Conservation (phyloP, 2,113 vertebrate species). For the Motacilla tschutschensis region DNA sequence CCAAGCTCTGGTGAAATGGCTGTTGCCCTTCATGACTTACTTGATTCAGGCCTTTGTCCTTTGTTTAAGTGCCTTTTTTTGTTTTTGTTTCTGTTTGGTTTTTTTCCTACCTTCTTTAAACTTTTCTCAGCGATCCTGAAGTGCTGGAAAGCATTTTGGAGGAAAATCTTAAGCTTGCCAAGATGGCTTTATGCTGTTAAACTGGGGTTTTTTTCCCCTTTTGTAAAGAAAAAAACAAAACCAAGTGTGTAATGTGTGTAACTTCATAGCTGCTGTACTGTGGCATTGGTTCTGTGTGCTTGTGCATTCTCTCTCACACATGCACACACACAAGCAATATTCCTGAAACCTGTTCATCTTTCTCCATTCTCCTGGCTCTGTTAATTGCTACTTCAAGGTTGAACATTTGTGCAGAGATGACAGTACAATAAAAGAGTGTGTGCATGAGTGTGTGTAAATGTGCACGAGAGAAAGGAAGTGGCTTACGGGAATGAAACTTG, state of each 20-base stretch:
- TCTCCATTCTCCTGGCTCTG: background rate
- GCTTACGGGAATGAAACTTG: background rate
- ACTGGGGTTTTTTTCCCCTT: slow-evolving; percentile 52
- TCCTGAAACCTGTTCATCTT: background rate
- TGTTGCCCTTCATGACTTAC: slow-evolving; percentile 67
- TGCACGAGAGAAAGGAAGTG: slow-evolving; percentile 16
- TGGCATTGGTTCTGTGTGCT: slow-evolving; percentile 48
- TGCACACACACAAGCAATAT: background rate
- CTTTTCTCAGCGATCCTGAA: slow-evolving; percentile 71
- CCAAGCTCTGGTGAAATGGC: slow-evolving; percentile 64
- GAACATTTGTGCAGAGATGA: background rate
- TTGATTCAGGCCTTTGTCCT: slow-evolving; percentile 79
- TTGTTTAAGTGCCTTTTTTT: slow-evolving; percentile 80
- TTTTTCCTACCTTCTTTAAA: slow-evolving; percentile 50
- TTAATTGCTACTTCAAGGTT: background rate
- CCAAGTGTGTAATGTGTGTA: slow-evolving; percentile 25
- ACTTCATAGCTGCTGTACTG: slow-evolving; percentile 60
- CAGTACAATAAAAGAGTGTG: slow-evolving; percentile 33
- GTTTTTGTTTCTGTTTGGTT: slow-evolving; percentile 29
- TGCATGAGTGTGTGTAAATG: background rate
- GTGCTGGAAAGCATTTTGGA: slow-evolving; percentile 68
- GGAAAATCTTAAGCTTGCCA: slow-evolving; percentile 67
- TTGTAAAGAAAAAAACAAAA: slow-evolving; percentile 32
- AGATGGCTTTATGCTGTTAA: slow-evolving; percentile 64
- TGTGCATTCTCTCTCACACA: slow-evolving; percentile 2